Base-by-base conservation (phyloP, 2,888 invertebrate genomes). In the Diplazon laetatorius region DNA sequence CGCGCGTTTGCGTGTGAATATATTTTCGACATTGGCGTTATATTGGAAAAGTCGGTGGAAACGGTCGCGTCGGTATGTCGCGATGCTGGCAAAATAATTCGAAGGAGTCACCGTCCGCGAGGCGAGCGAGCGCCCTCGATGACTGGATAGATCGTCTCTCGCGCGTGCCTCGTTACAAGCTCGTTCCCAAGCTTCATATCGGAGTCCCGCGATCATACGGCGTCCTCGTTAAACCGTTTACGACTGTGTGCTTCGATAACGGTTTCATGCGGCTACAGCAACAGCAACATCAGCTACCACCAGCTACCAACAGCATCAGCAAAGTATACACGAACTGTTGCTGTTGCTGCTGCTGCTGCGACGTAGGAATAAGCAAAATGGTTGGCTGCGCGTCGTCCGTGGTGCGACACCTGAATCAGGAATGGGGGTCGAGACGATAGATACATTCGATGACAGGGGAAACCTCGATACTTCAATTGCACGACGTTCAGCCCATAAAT, bases 191-290 rank as follows among this genome's bases (percentile, higher is more conserved):
- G 78, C 71, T 63, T 78, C 66, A 62, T 78, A 78, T 78, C 78
- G 62, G 44, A 68, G 75, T 52, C 66, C 71, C 68, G 77, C 78
- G 80, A 80, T 80, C 74, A 75, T 82, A 81, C 82, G 55, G 80
- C 73, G 83, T 77, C 85, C 86, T 83, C 83, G 81, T 86, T 85
- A 81, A 76, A 78, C 80, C 82, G 68, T 79, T 81, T 80, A 83
- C 79, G 81, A 78, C 79, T 79, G 79, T 63, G 55, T 46, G 68
- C 66, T 72, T 68, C 80, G 80, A 80, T 80, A 80, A 78, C 82
- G 78, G 78, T 80, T 59, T 80, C 12, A n/a, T n/a, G n/a, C n/a
- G n/a, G n/a, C n/a, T n/a, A n/a, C n/a, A 66, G 16, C 62, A 46
- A 39, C 20, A 16, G 20, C 39, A 30, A 46, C 62, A 46, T 9